These are phyloP conservation scores for Hypomecis atomaria DNA, from an alignment of 2,888 invertebrate genomes.

Conservation along the genomic window DNA sequence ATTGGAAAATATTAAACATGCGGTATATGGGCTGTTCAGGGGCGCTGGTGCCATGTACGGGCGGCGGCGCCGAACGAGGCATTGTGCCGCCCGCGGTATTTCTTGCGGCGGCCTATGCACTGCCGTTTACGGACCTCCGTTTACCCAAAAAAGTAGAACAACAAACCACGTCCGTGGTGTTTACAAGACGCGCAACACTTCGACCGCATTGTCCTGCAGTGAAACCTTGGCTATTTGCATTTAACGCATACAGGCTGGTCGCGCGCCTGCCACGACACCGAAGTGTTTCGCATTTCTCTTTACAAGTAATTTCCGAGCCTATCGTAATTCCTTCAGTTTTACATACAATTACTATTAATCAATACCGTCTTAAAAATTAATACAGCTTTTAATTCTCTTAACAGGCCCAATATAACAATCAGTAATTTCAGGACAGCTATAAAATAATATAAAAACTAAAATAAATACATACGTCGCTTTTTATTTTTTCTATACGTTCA, in stretches of 20 bases:
- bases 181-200: slow-evolving; percentile 80
- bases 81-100: slow-evolving; percentile 76
- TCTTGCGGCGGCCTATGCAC: slow-evolving; percentile 75
- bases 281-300: slow-evolving; percentile 67
- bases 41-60: slow-evolving; percentile 73
- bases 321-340: slow-evolving; percentile 37
- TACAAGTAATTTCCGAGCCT: slow-evolving; percentile 47
- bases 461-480: slow-evolving; percentile 57
- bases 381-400: not conserved
- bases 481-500: slow-evolving; percentile 54
- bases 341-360: slow-evolving; percentile 45
- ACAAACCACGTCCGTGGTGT: slow-evolving; percentile 75
- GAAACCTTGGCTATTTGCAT: slow-evolving; percentile 78
- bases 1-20: slow-evolving; percentile 64
- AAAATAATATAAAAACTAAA: slow-evolving; percentile 56
- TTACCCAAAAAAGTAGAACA: slow-evolving; percentile 84
- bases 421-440: too few relatives aligned
- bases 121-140: slow-evolving; percentile 77
- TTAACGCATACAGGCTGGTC: slow-evolving; percentile 69
- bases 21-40: slow-evolving; percentile 67
- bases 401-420: not conserved
- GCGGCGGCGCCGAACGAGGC: slow-evolving; percentile 62
- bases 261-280: slow-evolving; percentile 47
- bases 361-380: not conserved
- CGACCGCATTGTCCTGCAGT: slow-evolving; percentile 76